phyloP scores from a whole-genome alignment of 2,888 invertebrate species.

The Boloria euphrosyne region DNA sequence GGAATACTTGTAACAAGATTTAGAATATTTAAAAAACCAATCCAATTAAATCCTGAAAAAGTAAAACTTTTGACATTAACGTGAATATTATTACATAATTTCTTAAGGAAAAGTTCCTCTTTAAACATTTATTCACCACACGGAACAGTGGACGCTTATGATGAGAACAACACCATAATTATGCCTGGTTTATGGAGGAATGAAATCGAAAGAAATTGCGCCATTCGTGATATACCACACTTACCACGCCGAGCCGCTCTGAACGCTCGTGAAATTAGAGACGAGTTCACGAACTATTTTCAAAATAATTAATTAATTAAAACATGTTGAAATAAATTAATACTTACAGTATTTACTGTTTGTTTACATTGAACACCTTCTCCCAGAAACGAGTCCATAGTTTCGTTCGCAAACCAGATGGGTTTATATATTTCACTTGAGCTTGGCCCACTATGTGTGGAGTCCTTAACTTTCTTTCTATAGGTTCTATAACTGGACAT shows the following conservation, averaged over 20 bases:
- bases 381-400: too few relatives aligned
- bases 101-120: neutral
- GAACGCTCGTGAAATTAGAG: neutral
- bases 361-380: too few relatives aligned
- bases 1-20: slow-evolving; percentile 23
- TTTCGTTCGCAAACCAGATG: too few relatives aligned
- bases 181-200: neutral
- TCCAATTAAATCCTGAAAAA: slow-evolving; percentile 19
- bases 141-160: neutral
- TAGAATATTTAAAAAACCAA: slow-evolving; percentile 30
- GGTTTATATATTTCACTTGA: neutral
- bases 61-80: slow-evolving; percentile 18
- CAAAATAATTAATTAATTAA: neutral
- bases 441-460: neutral
- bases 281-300: neutral
- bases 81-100: slow-evolving; percentile 26
- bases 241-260: neutral
- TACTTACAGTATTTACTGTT: too few relatives aligned
- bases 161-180: too few relatives aligned
- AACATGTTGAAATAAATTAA: too few relatives aligned
- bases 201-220: neutral
- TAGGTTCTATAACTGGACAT: slow-evolving; percentile 12
- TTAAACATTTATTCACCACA: neutral
- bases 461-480: slow-evolving; percentile 7
- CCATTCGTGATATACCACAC: neutral